Evolutionary conservation across 2,797 vertebrate species (phyloP).

Genomic region (Aulostomus chinensis): DNA sequence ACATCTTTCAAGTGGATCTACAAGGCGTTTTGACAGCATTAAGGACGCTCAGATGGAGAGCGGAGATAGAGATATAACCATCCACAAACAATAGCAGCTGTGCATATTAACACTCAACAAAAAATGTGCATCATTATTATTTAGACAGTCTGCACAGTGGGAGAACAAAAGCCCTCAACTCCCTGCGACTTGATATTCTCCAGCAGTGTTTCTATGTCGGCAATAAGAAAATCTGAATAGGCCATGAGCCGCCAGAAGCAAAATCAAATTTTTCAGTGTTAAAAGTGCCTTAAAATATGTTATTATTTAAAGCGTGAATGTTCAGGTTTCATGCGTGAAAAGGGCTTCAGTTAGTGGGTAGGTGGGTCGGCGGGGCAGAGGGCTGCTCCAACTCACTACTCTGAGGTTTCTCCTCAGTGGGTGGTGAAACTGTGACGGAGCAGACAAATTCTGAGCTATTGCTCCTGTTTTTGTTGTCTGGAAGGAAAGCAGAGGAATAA

Average conservation of each 20-base stretch:
- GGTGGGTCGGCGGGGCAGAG: conserved; percentile 35
- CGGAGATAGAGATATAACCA: too few species aligned
- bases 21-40: background rate
- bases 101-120: background rate
- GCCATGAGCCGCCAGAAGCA: too few species aligned
- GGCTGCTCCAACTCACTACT: conserved; percentile 90
- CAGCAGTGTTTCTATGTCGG: background rate
- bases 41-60: background rate
- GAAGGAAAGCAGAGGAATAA: conserved; percentile 63
- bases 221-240: background rate
- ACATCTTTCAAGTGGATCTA: background rate
- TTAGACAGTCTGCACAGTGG: background rate
- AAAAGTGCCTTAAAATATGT: too few species aligned
- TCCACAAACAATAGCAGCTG: background rate
- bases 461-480: conserved; percentile 87
- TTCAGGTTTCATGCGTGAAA: conserved; percentile 37
- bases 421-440: conserved; percentile 84
- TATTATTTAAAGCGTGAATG: too few species aligned
- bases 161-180: background rate
- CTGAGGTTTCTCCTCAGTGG: conserved; percentile 87
- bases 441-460: conserved; percentile 85
- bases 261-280: too few species aligned
- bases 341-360: conserved; percentile 49
- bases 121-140: background rate
- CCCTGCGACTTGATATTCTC: background rate